Conservation (phyloP, 2,113 vertebrate species). For the Nibea coibor region DNA sequence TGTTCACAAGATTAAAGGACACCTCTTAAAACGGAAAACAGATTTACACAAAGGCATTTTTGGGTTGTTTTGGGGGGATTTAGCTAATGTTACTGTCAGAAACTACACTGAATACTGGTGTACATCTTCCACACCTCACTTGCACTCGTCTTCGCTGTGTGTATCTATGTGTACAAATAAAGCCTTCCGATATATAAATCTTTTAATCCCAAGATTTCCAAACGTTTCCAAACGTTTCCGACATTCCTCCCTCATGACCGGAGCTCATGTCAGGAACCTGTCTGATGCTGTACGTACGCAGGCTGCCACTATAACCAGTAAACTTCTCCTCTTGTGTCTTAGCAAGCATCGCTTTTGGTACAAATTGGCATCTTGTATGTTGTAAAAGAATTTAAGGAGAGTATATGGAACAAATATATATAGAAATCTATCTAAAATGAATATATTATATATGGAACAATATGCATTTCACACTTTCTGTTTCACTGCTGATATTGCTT, state of each 20-base stretch:
- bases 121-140: neutral
- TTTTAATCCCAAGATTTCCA: constrained; percentile 9
- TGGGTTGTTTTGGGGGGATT: neutral
- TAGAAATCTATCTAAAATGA: constrained; percentile 80
- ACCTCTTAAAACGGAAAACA: neutral
- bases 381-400: constrained; percentile 82
- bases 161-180: constrained; percentile 32
- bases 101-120: neutral
- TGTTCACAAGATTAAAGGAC: neutral
- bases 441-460: constrained; percentile 81
- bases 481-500: constrained; percentile 75
- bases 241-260: constrained; percentile 29
- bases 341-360: constrained; percentile 82
- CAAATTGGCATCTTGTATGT: constrained; percentile 83
- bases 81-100: neutral
- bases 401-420: constrained; percentile 83
- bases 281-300: constrained; percentile 46
- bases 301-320: constrained; percentile 58
- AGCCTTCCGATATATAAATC: neutral
- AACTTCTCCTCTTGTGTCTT: constrained; percentile 69
- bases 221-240: neutral
- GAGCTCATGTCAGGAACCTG: constrained; percentile 39
- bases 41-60: neutral
- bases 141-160: neutral
- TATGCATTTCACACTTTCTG: constrained; percentile 80